phyloP scores from a whole-genome alignment of 2,888 invertebrate species.

The Anaspis maculata region DNA sequence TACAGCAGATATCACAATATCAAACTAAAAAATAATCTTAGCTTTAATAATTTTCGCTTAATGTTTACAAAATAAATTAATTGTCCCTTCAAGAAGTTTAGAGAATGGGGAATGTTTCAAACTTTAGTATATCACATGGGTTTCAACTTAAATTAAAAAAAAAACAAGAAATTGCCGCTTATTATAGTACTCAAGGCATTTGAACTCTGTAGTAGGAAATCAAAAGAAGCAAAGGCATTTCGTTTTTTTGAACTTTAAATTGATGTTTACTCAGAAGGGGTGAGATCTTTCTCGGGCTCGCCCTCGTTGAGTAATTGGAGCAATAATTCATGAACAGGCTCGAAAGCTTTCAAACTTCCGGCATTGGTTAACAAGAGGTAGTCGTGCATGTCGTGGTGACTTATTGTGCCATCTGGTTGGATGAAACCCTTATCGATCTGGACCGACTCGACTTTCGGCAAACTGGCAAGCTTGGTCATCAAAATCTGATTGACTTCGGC shows the following conservation, averaged over 20 bases:
- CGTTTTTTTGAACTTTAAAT: slow-evolving; percentile 8
- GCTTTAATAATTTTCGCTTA: neutral
- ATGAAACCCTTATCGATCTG: slow-evolving; percentile 71
- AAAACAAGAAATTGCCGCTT: slow-evolving; percentile 4
- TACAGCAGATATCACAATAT: too few relatives aligned
- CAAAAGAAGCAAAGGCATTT: slow-evolving; percentile 9
- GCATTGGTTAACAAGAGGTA: slow-evolving; percentile 80
- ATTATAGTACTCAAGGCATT: neutral
- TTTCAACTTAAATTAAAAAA: slow-evolving; percentile 9
- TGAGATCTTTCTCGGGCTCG: slow-evolving; percentile 64
- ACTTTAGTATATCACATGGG: slow-evolving; percentile 21
- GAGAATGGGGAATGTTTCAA: neutral
- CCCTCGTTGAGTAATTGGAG: slow-evolving; percentile 70
- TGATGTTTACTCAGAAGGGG: slow-evolving; percentile 63
- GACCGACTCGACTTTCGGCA: slow-evolving; percentile 67
- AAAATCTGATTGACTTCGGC: slow-evolving; percentile 65
- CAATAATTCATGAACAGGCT: slow-evolving; percentile 73
- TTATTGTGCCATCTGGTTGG: slow-evolving; percentile 71
- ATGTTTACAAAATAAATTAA: neutral
- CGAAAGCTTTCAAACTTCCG: slow-evolving; percentile 80
- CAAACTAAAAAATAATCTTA: neutral
- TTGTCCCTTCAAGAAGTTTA: neutral
- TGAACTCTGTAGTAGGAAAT: neutral
- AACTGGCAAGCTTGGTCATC: slow-evolving; percentile 51
- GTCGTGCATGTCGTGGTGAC: slow-evolving; percentile 87